Percentiles rank a stretch among this genome's conserved stretches.
Conservation (phyloP, 2,113 vertebrate species). For the Emberiza fucata region DNA sequence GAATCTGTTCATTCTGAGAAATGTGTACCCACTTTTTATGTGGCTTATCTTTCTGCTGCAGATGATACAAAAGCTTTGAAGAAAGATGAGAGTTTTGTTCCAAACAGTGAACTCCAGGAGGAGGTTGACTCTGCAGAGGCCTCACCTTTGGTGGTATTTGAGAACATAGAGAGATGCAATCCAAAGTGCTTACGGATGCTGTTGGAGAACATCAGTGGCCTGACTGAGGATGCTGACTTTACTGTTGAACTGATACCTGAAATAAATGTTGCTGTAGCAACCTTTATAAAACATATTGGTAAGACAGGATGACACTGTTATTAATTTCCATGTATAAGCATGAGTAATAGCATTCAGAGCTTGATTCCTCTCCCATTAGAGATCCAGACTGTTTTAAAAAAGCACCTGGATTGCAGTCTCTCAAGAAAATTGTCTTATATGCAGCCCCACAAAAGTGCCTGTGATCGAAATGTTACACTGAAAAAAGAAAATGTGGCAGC, state of each 20-base stretch:
- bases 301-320: background rate
- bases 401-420: background rate
- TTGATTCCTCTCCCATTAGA: background rate
- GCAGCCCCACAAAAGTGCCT: background rate
- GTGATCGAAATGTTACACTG: background rate
- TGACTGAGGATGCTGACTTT: slow-evolving; percentile 47
- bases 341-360: background rate
- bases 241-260: slow-evolving; percentile 80
- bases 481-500: background rate
- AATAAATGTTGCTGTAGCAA: slow-evolving; percentile 67
- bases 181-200: slow-evolving; percentile 63
- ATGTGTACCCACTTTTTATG: background rate
- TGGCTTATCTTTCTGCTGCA: background rate
- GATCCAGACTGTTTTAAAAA: background rate
- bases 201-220: slow-evolving; percentile 74
- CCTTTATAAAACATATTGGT: slow-evolving; percentile 76
- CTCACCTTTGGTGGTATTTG: slow-evolving; percentile 68
- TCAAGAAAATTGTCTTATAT: background rate
- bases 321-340: background rate
- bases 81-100: background rate
- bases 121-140: background rate
- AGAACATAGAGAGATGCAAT: slow-evolving; percentile 60
- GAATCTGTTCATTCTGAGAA: background rate
- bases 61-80: background rate
- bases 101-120: background rate